phyloP scores from a whole-genome alignment of 2,888 invertebrate species.

The Malthinus seriepunctatus region DNA sequence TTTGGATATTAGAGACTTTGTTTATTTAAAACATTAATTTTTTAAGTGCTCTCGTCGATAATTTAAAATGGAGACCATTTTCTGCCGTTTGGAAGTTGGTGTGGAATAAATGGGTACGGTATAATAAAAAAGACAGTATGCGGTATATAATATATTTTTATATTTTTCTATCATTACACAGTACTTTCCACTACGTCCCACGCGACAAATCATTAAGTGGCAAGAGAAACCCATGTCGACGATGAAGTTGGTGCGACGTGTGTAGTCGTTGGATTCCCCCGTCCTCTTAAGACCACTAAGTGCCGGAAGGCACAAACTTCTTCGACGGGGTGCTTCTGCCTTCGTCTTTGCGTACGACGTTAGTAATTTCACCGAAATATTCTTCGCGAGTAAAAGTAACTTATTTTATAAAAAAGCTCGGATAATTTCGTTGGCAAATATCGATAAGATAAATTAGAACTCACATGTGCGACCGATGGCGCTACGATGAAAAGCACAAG shows the following conservation, averaged over 20 bases:
- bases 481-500: conserved; percentile 23
- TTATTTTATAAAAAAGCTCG: conserved; percentile 5
- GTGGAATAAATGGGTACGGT: no score
- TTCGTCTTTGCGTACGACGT: conserved; percentile 11
- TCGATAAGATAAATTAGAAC: conserved; percentile 15
- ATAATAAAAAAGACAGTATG: conserved; percentile 10
- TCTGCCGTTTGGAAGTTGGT: background rate
- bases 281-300: conserved; percentile 29
- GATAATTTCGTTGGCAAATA: conserved; percentile 7
- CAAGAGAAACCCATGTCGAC: conserved; percentile 37
- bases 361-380: conserved; percentile 10
- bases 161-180: conserved; percentile 33
- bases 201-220: conserved; percentile 38
- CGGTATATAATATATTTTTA: conserved; percentile 24
- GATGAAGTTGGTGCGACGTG: conserved; percentile 34
- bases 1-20: no score
- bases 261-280: conserved; percentile 34
- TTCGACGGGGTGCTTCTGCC: conserved; percentile 24
- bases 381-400: conserved; percentile 17
- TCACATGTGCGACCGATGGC: conserved; percentile 30
- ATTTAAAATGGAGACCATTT: no score
- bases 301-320: conserved; percentile 31
- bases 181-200: conserved; percentile 35
- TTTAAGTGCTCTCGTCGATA: no score
- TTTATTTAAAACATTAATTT: no score